These are phyloP conservation scores for Drosophila niveifrons DNA, from an alignment of 2,888 invertebrate genomes.

Conservation along the genomic window DNA sequence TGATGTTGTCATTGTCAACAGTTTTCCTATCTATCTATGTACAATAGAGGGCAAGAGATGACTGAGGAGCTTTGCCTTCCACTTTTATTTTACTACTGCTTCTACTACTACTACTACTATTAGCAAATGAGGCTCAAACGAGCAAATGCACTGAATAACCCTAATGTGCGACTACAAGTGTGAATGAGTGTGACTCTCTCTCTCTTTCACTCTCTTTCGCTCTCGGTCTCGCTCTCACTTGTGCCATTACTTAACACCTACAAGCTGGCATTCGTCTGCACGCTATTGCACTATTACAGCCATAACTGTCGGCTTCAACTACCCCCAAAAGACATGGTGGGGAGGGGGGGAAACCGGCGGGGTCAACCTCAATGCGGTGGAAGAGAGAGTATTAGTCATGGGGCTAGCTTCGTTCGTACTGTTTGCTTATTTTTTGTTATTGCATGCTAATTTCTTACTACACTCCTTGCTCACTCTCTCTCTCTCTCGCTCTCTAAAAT, in stretches of 20 bases:
- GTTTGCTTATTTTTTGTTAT: slow-evolving; percentile 58
- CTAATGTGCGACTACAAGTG: slow-evolving; percentile 23
- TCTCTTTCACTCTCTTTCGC: too few relatives aligned
- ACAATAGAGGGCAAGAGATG: not conserved
- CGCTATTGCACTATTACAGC: slow-evolving; percentile 77
- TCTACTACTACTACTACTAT: slow-evolving; percentile 29
- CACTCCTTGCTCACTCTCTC: slow-evolving; percentile 3
- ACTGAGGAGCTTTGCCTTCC: not conserved
- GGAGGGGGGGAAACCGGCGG: slow-evolving; percentile 13
- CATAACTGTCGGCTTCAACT: slow-evolving; percentile 58
- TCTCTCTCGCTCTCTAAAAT: not conserved
- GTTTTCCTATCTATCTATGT: slow-evolving; percentile 1
- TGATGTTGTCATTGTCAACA: slow-evolving; percentile 57
- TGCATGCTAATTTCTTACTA: slow-evolving; percentile 69
- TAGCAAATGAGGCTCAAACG: slow-evolving; percentile 58
- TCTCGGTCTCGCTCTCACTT: not conserved
- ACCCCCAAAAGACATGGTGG: slow-evolving; percentile 60
- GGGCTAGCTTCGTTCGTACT: slow-evolving; percentile 25
- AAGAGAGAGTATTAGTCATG: slow-evolving; percentile 64
- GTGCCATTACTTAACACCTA: slow-evolving; percentile 74
- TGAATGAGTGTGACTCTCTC: slow-evolving; percentile 23
- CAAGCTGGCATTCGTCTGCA: slow-evolving; percentile 62
- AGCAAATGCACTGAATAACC: slow-evolving; percentile 65
- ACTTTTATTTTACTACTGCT: too few relatives aligned
- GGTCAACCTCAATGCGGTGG: slow-evolving; percentile 32